Percentiles rank a stretch among this genome's conserved stretches.
Evolutionary conservation across 2,797 vertebrate genomes (phyloP).

Genomic region (Sebastes miniatus): DNA sequence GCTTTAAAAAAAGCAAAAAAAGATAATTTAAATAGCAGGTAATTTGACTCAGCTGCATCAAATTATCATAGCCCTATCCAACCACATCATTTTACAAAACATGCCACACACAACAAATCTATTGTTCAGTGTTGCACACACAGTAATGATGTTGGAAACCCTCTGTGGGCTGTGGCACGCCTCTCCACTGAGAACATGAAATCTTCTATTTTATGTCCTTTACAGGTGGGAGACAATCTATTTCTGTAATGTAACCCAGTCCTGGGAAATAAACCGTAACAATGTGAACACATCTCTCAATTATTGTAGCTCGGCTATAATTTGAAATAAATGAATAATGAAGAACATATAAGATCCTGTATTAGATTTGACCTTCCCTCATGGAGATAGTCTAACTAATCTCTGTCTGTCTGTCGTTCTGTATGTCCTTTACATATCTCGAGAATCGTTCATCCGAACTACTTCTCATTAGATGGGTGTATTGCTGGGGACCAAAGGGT

Average conservation of each 20-base stretch:
- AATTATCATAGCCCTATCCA: constrained; percentile 1
- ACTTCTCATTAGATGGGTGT: neutral
- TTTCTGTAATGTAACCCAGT: neutral
- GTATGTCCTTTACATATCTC: neutral
- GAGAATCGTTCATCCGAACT: neutral
- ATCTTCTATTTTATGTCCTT: neutral
- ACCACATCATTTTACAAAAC: neutral
- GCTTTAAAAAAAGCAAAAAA: neutral
- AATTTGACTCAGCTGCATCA: neutral
- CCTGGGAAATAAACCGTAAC: neutral
- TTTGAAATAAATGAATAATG: neutral
- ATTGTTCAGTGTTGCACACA: neutral
- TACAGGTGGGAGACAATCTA: neutral
- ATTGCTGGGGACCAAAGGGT: neutral
- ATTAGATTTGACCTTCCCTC: neutral
- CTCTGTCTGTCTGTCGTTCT: neutral
- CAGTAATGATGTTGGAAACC: neutral
- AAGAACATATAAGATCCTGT: neutral
- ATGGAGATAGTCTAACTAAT: neutral
- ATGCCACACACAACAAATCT: neutral
- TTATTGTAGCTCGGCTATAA: neutral
- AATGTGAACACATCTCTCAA: neutral
- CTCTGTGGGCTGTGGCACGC: neutral
- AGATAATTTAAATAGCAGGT: neutral
- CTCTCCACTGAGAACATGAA: neutral